Evolutionary conservation across 2,113 vertebrate genomes (phyloP), one percentile per base, ranked within the genome.

Genomic region (Meriones unguiculatus): DNA sequence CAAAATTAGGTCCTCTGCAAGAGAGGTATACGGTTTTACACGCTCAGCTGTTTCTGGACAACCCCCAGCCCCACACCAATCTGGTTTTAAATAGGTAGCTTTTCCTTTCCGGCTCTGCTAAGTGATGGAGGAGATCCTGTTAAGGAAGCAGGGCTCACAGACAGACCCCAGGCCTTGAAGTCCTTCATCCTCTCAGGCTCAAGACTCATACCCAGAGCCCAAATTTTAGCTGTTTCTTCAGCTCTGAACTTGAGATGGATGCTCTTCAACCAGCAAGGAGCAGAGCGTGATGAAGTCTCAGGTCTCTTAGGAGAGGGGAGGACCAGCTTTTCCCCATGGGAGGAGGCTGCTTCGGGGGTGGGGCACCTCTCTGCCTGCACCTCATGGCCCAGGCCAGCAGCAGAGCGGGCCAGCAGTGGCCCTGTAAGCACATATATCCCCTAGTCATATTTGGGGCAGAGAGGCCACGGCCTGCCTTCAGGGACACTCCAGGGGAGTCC

Each of bases 241-340:
- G 24, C 92, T 72, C 15, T 50, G 76, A 15, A 64, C 2, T 0
- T 1, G 5, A 25, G 24, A 2, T 10, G 22, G 41, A 32, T 38
- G 2, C n/a, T 17, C 30, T 18, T 24, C 7, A 57, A 14, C 30
- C 30, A 28, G 30, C 57, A n/a, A 32, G 38, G 54, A 13, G 9
- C 22, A 2, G 3, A 15, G 8, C 14, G 11, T 5, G 81, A 1
- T 1, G 35, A 2, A 1, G 6, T 52, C 72, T 85, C 59, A 32
- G 54, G 59, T 30, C 46, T 52, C 35, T 20, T 4, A 22, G 10
- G 46, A 11, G 57, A 64, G 9, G 1, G 62, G 5, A 50, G 46
- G 64, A 50, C 1, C 2, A 67, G 59, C 54, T 14, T 15, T 15
- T 15, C 57, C 57, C 11, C 2, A 0, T 7, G 65, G 24, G 24